Evolutionary conservation across 2,888 invertebrate genomes (phyloP), one percentile per base, ranked within the genome.

Genomic region (Mamestra brassicae): DNA sequence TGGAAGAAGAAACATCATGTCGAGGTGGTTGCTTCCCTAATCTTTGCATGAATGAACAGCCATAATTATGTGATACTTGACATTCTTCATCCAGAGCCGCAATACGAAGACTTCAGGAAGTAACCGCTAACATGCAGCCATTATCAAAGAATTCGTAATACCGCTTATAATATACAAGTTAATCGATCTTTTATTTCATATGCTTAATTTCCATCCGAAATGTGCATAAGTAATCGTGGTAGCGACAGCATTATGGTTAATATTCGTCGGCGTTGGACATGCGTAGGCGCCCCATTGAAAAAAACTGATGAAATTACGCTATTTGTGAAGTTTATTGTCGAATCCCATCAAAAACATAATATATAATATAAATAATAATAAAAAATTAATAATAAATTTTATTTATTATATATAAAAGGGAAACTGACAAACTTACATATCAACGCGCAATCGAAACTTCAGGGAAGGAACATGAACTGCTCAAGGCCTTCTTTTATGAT

Each of bases 271-370:
- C 73, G 72, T 71, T 71, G 83, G 76, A 80, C 80, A 81, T 89
- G 90, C 90, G 92, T 91, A 90, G 93, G 93, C 90, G 91, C 90
- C 88, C 78, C 74, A 36, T 38, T 61, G 4, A 63, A 62, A 71
- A 36, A 57, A 75, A 50, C 7, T 45, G 45, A 62, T 62, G 5
- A 26, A 61, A 13, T 61, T n/a, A 42, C 6, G 6, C 5, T 6
- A 42, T n/a, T 36, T 15, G 34, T 15, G 38, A 38, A 26, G 26
- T 26, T 26, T 26, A 26, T 26, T 26, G 26, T 26, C 26, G 26
- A 26, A 26, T 26, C 26, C 26, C 26, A 26, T 26, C 1, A 26
- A 26, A 26, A 26, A 26, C 26, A 26, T 26, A 1, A 26, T 26
- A 26, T 26, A 26, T n/a, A 26, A 26, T 26, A n/a, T n/a, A n/a